phyloP scores from a whole-genome alignment of 2,797 vertebrate genomes.

The Sebastes baramenuke region DNA sequence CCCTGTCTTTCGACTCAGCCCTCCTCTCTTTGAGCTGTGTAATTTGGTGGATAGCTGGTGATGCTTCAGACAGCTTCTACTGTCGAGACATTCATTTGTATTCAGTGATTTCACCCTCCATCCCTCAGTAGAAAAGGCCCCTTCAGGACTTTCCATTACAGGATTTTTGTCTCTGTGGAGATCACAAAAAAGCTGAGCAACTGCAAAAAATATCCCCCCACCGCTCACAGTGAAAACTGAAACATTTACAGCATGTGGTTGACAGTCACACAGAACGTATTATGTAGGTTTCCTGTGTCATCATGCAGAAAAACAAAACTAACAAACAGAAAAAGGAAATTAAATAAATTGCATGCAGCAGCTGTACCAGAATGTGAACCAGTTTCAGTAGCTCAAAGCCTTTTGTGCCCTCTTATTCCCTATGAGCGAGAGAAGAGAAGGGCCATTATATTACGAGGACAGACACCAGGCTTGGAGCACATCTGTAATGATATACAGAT shows the following conservation, averaged over 20 bases:
- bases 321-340: neutral
- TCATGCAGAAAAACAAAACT: conserved; percentile 5
- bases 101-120: conserved; percentile 67
- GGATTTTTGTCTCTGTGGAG: conserved; percentile 62
- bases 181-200: conserved; percentile 38
- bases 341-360: conserved; percentile 2
- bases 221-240: conserved; percentile 31
- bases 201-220: conserved; percentile 18
- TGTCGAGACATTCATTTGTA: conserved; percentile 77
- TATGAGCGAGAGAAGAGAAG: conserved; percentile 20
- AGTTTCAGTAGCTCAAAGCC: conserved; percentile 54
- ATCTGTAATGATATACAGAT: conserved; percentile 18
- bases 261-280: conserved; percentile 18
- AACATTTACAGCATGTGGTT: conserved; percentile 46
- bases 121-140: conserved; percentile 48
- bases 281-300: conserved; percentile 9
- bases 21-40: conserved; percentile 59
- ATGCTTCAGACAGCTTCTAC: conserved; percentile 54
- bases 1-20: conserved; percentile 43
- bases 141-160: conserved; percentile 68
- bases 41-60: conserved; percentile 64
- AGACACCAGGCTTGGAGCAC: conserved; percentile 12
- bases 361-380: conserved; percentile 23
- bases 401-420: conserved; percentile 37
- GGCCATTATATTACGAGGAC: conserved; percentile 46